These are phyloP conservation scores for Boulengerochromis microlepis DNA, from an alignment of 2,113 vertebrate genomes.

Conservation along the genomic window DNA sequence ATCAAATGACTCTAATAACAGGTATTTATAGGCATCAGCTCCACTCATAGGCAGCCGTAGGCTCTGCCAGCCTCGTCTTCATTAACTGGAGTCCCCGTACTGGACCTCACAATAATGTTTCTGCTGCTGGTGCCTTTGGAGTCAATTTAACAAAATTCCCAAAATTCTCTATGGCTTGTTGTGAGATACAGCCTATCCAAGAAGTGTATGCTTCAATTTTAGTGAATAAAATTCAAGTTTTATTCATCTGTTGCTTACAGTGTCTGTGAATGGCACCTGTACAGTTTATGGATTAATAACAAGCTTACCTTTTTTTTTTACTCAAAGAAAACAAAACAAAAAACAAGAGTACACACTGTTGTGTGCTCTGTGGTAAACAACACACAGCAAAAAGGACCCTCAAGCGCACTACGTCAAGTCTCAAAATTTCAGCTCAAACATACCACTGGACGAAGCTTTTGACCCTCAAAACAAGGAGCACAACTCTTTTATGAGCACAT, in stretches of 20 bases:
- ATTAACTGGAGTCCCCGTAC: background rate
- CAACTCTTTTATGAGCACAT: background rate
- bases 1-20: background rate
- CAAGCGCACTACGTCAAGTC: accelerated
- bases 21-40: background rate
- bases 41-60: background rate
- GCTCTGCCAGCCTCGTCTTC: background rate
- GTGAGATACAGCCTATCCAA: background rate
- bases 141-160: background rate
- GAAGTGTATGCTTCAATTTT: background rate
- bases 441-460: background rate
- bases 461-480: background rate
- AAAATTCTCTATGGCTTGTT: background rate
- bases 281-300: background rate
- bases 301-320: background rate
- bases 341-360: background rate
- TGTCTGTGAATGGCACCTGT: background rate
- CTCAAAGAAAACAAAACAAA: background rate
- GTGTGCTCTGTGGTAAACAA: background rate
- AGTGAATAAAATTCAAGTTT: background rate
- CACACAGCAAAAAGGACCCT: background rate
- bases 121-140: background rate
- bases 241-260: background rate
- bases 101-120: background rate
- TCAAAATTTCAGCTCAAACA: background rate